Evolutionary conservation across 1,140 invertebrate genomes (phyloP).

Genomic region (Drosophila burlai): DNA sequence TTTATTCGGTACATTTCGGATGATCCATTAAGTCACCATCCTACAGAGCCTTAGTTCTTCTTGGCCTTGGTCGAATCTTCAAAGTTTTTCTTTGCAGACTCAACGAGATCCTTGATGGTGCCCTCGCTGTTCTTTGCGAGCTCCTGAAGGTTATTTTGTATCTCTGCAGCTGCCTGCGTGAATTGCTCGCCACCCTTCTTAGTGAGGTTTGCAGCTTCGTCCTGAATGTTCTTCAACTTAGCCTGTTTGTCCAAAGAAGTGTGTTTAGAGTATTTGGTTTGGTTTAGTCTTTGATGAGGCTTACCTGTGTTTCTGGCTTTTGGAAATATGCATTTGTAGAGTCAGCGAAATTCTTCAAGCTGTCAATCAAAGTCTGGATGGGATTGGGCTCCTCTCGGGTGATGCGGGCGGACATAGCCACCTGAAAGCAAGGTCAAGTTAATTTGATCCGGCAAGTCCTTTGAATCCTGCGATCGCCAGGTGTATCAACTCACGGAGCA

Average conservation of each 20-base stretch:
- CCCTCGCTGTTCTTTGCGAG: background rate
- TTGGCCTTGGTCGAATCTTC: background rate
- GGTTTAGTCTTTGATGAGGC: background rate
- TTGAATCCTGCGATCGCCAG: background rate
- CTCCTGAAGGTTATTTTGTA: background rate
- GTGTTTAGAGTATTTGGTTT: background rate
- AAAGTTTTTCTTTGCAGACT: fast-evolving
- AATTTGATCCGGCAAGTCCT: background rate
- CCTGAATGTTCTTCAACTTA: background rate
- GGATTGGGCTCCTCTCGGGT: constrained; percentile 24
- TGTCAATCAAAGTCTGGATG: no score
- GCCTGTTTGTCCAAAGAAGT: background rate
- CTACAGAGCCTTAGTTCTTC: constrained; percentile 4
- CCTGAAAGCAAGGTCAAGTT: constrained; percentile 18
- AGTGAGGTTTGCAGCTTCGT: fast-evolving
- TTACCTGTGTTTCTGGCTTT: background rate
- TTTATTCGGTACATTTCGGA: constrained; percentile 6
- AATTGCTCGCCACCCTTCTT: background rate
- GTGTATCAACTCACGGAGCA: constrained; percentile 48
- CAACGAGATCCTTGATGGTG: fast-evolving
- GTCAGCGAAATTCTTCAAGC: fast-evolving
- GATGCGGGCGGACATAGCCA: constrained; percentile 45
- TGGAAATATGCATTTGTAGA: fast-evolving
- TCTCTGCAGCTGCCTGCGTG: fast-evolving
- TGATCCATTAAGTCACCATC: background rate